These are phyloP conservation scores for Thymallus thymallus DNA, from an alignment of 2,113 vertebrate genomes.

Conservation along the genomic window DNA sequence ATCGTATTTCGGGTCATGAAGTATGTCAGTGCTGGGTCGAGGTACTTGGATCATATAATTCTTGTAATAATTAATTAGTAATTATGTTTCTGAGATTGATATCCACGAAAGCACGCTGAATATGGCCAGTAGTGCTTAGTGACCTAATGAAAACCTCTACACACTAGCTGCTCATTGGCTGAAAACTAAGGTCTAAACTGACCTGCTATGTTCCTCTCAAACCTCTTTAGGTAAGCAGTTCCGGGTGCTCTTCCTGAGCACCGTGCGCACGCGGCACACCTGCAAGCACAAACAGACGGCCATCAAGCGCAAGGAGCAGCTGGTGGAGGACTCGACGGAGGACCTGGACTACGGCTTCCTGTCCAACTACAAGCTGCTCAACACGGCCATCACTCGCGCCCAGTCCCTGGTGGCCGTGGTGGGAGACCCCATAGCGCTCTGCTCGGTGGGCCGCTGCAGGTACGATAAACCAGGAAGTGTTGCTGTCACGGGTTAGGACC, in stretches of 20 bases:
- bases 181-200: no score
- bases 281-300: conserved; percentile 99
- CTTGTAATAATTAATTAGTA: no score
- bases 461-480: conserved; percentile 82
- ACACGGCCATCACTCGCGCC: conserved; percentile 97
- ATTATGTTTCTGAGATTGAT: no score
- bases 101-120: no score
- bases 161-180: no score
- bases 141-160: no score
- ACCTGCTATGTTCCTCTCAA: neutral
- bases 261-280: conserved; percentile 94
- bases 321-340: conserved; percentile 95
- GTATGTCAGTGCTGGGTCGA: no score
- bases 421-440: conserved; percentile 95
- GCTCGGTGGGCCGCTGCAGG: conserved; percentile 98
- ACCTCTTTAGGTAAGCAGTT: conserved; percentile 92
- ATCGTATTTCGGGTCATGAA: no score
- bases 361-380: conserved; percentile 98
- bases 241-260: conserved; percentile 96
- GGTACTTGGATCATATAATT: no score
- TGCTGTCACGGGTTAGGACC: neutral
- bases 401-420: conserved; percentile 97
- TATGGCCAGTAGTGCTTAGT: no score
- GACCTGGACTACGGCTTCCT: conserved; percentile 98
- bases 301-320: conserved; percentile 96